Conservation (phyloP, 2,113 vertebrate genomes). For the Sander vitreus region DNA sequence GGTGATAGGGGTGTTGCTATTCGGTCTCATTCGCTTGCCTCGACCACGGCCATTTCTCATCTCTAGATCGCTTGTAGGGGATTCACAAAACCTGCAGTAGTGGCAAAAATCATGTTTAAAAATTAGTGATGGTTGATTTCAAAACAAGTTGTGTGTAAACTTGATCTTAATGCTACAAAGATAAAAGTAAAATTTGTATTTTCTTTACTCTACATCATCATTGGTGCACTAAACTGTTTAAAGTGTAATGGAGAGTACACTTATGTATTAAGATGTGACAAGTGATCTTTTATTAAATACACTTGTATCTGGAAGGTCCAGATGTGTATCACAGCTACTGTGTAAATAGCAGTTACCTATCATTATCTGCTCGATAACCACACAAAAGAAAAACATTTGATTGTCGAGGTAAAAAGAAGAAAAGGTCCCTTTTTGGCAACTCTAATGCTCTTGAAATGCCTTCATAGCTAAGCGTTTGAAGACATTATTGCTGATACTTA, state of each 20-base stretch:
- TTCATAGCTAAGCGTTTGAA: not conserved
- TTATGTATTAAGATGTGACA: conserved; percentile 25
- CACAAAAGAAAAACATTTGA: not conserved
- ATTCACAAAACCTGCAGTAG: conserved; percentile 94
- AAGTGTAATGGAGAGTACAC: not conserved
- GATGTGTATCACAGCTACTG: not conserved
- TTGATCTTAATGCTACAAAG: too few relatives aligned
- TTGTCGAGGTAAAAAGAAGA: not conserved
- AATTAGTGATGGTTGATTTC: conserved; percentile 8
- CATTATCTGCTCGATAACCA: not conserved
- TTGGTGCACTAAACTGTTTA: not conserved
- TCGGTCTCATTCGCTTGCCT: conserved; percentile 96
- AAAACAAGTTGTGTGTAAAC: not conserved
- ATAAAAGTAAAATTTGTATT: too few relatives aligned
- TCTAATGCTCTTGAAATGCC: not conserved
- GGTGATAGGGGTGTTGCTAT: conserved; percentile 92
- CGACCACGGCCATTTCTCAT: conserved; percentile 97
- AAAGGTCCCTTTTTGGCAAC: not conserved
- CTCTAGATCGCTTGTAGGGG: conserved; percentile 97
- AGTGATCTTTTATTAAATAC: not conserved
- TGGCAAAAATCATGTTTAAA: conserved; percentile 15
- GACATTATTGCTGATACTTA: not conserved
- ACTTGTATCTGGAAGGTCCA: not conserved
- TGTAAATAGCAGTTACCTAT: not conserved
- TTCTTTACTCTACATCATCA: not conserved